Percentiles rank a stretch among this genome's conserved stretches.
These are phyloP conservation scores for Andrena bicolor DNA, from an alignment of 2,888 invertebrate genomes.

Conservation along the genomic window DNA sequence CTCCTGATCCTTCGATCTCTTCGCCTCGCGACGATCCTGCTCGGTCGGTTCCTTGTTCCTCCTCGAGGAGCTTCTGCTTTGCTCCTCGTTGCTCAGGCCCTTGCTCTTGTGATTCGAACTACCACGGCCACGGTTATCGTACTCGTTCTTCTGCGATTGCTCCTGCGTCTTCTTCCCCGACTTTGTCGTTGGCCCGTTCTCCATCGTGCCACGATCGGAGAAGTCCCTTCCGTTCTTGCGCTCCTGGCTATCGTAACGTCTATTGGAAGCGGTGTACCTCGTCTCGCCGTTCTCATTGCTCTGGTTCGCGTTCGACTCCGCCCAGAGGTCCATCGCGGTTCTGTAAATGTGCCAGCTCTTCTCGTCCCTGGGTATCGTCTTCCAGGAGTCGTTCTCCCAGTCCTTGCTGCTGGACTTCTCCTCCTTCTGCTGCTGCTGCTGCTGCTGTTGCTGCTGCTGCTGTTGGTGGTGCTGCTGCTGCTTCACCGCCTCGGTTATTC, in stretches of 20 bases:
- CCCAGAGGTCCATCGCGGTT: constrained; percentile 84
- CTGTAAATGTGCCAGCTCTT: constrained; percentile 85
- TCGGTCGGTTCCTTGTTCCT: constrained; percentile 52
- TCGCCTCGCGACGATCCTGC: constrained; percentile 54
- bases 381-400: constrained; percentile 84
- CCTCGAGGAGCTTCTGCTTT: constrained; percentile 51
- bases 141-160: constrained; percentile 73
- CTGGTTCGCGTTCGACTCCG: constrained; percentile 77
- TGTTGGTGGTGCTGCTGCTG: constrained; percentile 64
- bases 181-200: constrained; percentile 58
- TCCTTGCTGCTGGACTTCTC: constrained; percentile 75
- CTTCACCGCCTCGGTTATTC: constrained; percentile 71
- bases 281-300: constrained; percentile 68
- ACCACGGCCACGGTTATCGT: constrained; percentile 64
- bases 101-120: constrained; percentile 70
- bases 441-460: too few relatives aligned
- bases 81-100: constrained; percentile 55
- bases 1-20: constrained; percentile 64
- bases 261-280: constrained; percentile 42
- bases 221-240: constrained; percentile 69
- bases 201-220: constrained; percentile 62
- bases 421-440: constrained; percentile 54
- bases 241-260: constrained; percentile 65
- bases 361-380: constrained; percentile 82
- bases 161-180: constrained; percentile 63